phyloP scores from a whole-genome alignment of 2,888 invertebrate species.

The Phytoseiulus persimilis region DNA sequence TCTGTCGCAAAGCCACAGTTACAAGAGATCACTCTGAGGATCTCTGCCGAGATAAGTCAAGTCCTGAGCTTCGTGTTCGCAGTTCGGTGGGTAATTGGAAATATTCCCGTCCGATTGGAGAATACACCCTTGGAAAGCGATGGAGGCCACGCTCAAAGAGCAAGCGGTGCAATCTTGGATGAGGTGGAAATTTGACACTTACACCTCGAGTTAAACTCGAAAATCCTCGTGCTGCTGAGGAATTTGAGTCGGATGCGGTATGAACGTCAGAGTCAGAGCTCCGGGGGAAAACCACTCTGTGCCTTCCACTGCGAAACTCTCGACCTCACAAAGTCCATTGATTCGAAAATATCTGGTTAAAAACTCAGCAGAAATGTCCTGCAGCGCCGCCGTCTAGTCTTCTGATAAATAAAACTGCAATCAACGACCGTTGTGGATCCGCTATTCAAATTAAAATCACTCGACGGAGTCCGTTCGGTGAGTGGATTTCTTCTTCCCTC shows the following conservation, averaged over 20 bases:
- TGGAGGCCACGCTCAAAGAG: neutral
- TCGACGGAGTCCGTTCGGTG: neutral
- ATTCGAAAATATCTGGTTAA: too few relatives aligned
- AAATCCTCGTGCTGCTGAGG: too few relatives aligned
- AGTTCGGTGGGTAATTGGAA: neutral
- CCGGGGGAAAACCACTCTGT: too few relatives aligned
- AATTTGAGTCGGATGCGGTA: too few relatives aligned
- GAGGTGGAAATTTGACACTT: too few relatives aligned
- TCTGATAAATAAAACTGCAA: neutral
- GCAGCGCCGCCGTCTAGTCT: neutral
- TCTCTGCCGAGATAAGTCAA: neutral
- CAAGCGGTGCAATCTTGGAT: too few relatives aligned
- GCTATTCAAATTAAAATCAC: neutral
- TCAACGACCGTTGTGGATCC: neutral
- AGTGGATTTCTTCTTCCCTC: neutral
- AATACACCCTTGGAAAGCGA: neutral
- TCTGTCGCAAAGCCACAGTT: neutral
- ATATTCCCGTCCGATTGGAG: neutral
- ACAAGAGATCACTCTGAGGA: neutral
- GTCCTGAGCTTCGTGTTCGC: neutral
- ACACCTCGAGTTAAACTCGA: too few relatives aligned
- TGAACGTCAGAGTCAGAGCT: too few relatives aligned
- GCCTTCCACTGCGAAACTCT: too few relatives aligned
- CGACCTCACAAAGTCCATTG: too few relatives aligned
- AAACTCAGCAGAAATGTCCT: neutral